Base-by-base conservation (phyloP, 2,888 invertebrate genomes). In the Acleris cristana region DNA sequence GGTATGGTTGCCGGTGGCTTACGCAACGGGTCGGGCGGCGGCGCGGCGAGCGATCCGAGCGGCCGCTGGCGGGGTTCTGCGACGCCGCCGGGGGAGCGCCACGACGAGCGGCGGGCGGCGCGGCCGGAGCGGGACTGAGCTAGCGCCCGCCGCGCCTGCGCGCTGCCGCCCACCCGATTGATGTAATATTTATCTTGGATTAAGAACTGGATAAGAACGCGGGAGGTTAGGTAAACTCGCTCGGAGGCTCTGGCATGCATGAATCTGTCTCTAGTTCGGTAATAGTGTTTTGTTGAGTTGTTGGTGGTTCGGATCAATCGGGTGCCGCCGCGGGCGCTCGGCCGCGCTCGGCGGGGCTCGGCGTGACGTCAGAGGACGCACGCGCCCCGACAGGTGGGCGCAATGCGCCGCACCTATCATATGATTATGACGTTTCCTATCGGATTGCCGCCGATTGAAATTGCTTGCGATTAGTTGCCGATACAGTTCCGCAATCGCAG, bases 141-240 rank as follows among this genome's bases (percentile, higher is more conserved):
- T 78, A 81, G 73, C 82, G 74, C 71, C 76, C 64, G 74, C 80
- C 80, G 81, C 85, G 84, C 86, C 77, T 82, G 87, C 85, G 87
- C 79, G 71, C 72, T 69, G 54, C 78, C 71, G 73, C 83, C 80
- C 85, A 85, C 87, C 88, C 89, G 86, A 90, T 92, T 90, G 90
- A 92, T 91, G 89, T 90, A 90, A 92, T 92, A 92, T 91, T 90
- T 90, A 91, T 92, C 90, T 92, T 88, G 90, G 88, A 90, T 90
- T 91, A 92, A 88, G 85, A 40, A 88, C 87, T 87, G 86, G 89
- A 89, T 88, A 88, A 88, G 87, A 81, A 84, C 26, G 83, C 80
- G 76, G 78, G 65, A 72, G 80, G 40, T 40, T 40, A 40, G 40
- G 40, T 40, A 14, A 40, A 40, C 40, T 40, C 40, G 14, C 40